A percentile compares a stretch with the other conserved stretches of the same genome.
phyloP scores from a whole-genome alignment of 2,888 invertebrate genomes.

The Drosophila stalkeri region DNA sequence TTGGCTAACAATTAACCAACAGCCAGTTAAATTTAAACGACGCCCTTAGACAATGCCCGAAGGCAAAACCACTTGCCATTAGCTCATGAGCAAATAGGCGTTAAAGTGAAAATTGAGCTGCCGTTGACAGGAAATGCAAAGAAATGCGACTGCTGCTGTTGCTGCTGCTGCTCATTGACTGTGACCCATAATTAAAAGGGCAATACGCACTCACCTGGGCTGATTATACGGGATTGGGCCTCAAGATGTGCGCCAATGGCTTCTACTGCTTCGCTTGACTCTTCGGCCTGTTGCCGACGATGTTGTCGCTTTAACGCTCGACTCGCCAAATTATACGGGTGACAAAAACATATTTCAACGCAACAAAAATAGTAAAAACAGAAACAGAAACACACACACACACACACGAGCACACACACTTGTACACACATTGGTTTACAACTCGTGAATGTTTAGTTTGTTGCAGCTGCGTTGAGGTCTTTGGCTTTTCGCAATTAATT shows the following conservation, averaged over 20 bases:
- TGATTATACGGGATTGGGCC: slow-evolving; percentile 80
- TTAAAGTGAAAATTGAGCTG: slow-evolving; percentile 75
- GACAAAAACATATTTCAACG: slow-evolving; percentile 77
- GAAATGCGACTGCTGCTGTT: slow-evolving; percentile 33
- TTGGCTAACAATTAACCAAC: slow-evolving; percentile 58
- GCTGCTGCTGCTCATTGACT: slow-evolving; percentile 68
- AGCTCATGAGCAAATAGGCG: slow-evolving; percentile 64
- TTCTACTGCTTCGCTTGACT: slow-evolving; percentile 7
- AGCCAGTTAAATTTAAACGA: slow-evolving; percentile 47
- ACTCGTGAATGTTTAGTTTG: slow-evolving; percentile 50
- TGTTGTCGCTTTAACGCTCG: slow-evolving; percentile 80
- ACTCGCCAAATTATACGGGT: slow-evolving; percentile 78
- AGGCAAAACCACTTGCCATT: slow-evolving; percentile 37
- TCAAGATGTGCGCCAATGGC: slow-evolving; percentile 62
- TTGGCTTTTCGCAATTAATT: slow-evolving; percentile 75
- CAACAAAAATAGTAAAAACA: slow-evolving; percentile 60
- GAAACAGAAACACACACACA: slow-evolving; percentile 25
- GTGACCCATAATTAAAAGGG: slow-evolving; percentile 78
- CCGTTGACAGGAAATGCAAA: slow-evolving; percentile 77
- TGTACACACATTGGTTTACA: slow-evolving; percentile 46
- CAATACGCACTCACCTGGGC: slow-evolving; percentile 56
- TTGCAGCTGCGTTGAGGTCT: slow-evolving; percentile 65
- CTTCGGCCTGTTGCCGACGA: slow-evolving; percentile 35
- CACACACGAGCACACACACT: neutral
- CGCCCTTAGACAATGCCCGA: slow-evolving; percentile 24